Evolutionary conservation across 2,113 vertebrate species (phyloP).

Genomic region (Diadophis punctatus): DNA sequence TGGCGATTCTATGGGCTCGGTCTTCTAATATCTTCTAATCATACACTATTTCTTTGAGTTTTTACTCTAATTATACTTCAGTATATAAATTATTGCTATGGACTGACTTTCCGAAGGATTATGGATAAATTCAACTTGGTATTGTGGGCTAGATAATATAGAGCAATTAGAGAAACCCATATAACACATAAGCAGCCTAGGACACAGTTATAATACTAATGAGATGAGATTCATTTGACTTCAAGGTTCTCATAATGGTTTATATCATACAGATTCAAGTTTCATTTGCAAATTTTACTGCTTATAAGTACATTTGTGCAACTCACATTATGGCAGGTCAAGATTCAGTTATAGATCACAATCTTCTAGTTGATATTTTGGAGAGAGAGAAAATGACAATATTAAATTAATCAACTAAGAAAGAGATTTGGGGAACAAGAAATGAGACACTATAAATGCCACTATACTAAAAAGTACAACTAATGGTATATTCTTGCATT

Average conservation of each 20-base stretch:
- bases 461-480: slow-evolving; percentile 26
- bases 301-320: neutral
- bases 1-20: neutral
- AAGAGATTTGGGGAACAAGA: neutral
- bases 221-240: neutral
- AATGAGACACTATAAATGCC: neutral
- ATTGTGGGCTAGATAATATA: neutral
- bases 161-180: neutral
- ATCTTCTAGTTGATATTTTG: neutral
- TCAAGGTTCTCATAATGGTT: neutral
- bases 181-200: neutral
- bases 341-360: neutral
- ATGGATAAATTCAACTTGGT: neutral
- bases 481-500: slow-evolving; percentile 45
- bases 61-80: neutral
- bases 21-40: neutral
- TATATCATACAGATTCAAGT: neutral
- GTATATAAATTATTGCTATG: neutral
- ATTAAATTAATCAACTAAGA: neutral
- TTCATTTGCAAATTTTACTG: neutral
- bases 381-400: neutral
- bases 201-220: neutral
- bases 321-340: neutral
- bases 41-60: neutral
- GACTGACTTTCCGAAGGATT: neutral